Base-by-base conservation (phyloP, 2,888 invertebrate species). In the Cephonodes hylas region DNA sequence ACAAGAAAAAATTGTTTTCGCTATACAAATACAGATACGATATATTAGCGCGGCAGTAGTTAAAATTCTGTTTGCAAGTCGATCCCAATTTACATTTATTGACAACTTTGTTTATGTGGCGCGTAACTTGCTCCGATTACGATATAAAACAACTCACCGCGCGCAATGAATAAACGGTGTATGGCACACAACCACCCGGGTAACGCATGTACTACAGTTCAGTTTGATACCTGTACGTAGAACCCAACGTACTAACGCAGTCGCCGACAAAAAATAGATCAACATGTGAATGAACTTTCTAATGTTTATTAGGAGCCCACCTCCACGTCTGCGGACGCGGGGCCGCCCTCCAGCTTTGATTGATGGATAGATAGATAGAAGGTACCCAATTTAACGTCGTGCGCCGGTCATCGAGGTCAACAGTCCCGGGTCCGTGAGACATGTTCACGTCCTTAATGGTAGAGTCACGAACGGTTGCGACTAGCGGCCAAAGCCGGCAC, bases 231-330 rank as follows among this genome's bases (percentile, higher is more conserved):
- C 48, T 58, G 10, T 53, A 10, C 27, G 23, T 20, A 18, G 57
- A 22, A 34, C 23, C 38, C 13, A 10, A 38, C n/a, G 42, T 38
- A 60, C 48, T 48, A 48, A 60, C 48, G 60, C 69, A 69, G 69
- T 75, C 70, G 68, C 66, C 69, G 66, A 78, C 74, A 77, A 77
- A 78, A 83, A 84, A 85, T 85, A 83, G 82, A 84, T 67, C 79
- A 80, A 76, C 72, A 81, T 74, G 89, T 85, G 85, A 88, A 88
- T 84, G 88, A 88, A 84, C 88, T 84, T 77, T 76, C 76, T 65
- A 74, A 78, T 76, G 74, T 79, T 82, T 77, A 78, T 77, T 75
- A 80, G 15, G 53, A 15, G 31, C 53, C 53, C 13, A 53, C 53
- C 31, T 27, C 53, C 73, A 75, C 69, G 77, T 74, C 75, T 71